Evolutionary conservation across 2,113 vertebrate species (phyloP).

Genomic region (Lycaon pictus): DNA sequence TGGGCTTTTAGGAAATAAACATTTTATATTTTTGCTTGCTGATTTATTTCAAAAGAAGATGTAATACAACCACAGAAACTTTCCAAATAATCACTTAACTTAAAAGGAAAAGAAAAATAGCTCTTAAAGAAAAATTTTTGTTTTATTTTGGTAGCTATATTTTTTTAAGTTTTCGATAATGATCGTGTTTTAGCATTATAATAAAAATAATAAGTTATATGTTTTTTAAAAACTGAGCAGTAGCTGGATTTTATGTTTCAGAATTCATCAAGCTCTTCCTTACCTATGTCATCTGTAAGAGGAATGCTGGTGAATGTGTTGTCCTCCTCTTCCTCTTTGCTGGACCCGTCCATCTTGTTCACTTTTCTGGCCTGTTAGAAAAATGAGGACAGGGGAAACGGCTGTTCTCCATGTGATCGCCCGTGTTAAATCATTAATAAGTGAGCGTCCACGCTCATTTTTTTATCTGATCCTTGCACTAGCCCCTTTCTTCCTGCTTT

Average conservation of each 20-base stretch:
- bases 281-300: slow-evolving; percentile 72
- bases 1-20: slow-evolving; percentile 25
- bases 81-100: slow-evolving; percentile 23
- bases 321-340: slow-evolving; percentile 53
- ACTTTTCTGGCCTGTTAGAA: neutral
- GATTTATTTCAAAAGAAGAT: neutral
- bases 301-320: slow-evolving; percentile 68
- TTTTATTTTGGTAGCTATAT: neutral
- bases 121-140: slow-evolving; percentile 11
- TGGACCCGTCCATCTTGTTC: slow-evolving; percentile 63
- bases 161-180: slow-evolving; percentile 37
- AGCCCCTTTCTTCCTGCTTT: slow-evolving; percentile 23
- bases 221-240: neutral
- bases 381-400: neutral
- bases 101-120: slow-evolving; percentile 56
- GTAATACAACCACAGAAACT: neutral
- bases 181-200: neutral
- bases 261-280: neutral
- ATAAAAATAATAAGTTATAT: slow-evolving; percentile 5
- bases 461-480: slow-evolving; percentile 9
- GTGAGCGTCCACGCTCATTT: neutral
- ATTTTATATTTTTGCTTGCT: neutral
- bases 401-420: neutral
- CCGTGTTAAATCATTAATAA: slow-evolving; percentile 79
- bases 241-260: neutral